Conservation (phyloP, 64 coral and sea anemone species). For the Pocillopora verrucosa region DNA sequence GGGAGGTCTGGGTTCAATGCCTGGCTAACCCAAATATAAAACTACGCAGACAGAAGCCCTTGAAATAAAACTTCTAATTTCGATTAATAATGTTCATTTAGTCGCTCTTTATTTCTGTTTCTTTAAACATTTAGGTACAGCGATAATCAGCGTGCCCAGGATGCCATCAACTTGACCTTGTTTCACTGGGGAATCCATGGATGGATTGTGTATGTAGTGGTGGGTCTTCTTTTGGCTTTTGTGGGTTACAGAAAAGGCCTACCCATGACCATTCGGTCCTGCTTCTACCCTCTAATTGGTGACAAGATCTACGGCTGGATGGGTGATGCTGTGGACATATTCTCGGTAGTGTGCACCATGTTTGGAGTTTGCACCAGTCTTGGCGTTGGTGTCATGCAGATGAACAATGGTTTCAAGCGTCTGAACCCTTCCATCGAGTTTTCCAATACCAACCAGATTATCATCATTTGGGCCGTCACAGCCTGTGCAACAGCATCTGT, state of each 20-base stretch:
- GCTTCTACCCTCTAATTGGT: conserved; percentile 65
- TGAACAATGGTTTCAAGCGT: conserved; percentile 59
- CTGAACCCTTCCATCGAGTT: conserved; percentile 27
- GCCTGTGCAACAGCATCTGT: conserved; percentile 42
- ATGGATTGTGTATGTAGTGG: conserved; percentile 53
- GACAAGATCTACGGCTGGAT: conserved; percentile 69
- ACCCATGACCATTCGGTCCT: conserved; percentile 66
- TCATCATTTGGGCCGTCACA: conserved; percentile 62
- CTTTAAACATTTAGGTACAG: conserved; percentile 22
- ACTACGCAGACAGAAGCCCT: too few relatives aligned
- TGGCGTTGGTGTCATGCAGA: conserved; percentile 50
- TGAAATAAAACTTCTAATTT: too few relatives aligned
- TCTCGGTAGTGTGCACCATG: conserved; percentile 77
- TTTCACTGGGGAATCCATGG: conserved; percentile 66
- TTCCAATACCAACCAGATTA: conserved; percentile 12
- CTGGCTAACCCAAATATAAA: too few relatives aligned
- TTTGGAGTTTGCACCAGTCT: conserved; percentile 81
- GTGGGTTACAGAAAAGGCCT: conserved; percentile 52
- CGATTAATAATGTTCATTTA: not conserved
- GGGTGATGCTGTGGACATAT: conserved; percentile 70
- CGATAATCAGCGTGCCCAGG: conserved; percentile 57
- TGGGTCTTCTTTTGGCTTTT: conserved; percentile 56
- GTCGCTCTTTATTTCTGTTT: not conserved
- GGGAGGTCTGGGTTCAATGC: too few relatives aligned
- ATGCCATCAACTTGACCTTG: conserved; percentile 60